Percentiles rank a stretch among this genome's conserved stretches.
These are phyloP conservation scores for Salvelinus namaycush DNA, from an alignment of 2,113 vertebrate species.

Conservation along the genomic window DNA sequence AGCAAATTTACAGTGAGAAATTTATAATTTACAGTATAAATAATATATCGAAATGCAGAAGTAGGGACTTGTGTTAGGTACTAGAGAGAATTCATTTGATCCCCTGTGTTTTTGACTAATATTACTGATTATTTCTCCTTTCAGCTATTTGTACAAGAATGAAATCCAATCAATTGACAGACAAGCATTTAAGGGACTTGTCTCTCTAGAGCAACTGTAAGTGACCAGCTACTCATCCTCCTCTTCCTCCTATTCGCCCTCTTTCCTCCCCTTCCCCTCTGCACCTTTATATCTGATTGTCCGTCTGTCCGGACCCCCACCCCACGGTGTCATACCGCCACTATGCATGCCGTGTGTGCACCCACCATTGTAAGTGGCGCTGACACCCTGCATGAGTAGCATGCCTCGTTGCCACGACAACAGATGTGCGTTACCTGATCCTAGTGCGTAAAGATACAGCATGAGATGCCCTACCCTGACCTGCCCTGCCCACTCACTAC, in stretches of 20 bases:
- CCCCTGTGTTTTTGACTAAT: conserved; percentile 73
- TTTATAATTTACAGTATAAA: too few relatives aligned
- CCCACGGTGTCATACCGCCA: conserved; percentile 10
- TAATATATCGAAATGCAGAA: too few relatives aligned
- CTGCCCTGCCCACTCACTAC: background rate
- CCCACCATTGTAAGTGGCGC: conserved; percentile 42
- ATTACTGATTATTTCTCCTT: conserved; percentile 90
- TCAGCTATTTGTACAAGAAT: conserved; percentile 99
- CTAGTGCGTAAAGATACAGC: conserved; percentile 22
- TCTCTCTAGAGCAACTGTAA: conserved; percentile 99
- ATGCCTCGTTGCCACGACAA: conserved; percentile 39
- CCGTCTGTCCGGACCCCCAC: conserved; percentile 1
- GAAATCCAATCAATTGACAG: conserved; percentile 99
- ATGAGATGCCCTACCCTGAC: conserved; percentile 15
- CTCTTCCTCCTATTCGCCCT: conserved; percentile 23
- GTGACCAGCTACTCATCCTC: conserved; percentile 76
- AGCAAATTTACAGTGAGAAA: too few relatives aligned
- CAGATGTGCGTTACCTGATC: conserved; percentile 18
- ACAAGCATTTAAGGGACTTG: conserved; percentile 99
- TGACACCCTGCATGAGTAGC: conserved; percentile 61
- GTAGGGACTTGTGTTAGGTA: conserved; percentile 6
- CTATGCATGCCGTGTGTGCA: conserved; percentile 80
- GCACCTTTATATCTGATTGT: background rate
- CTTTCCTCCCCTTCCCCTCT: conserved; percentile 21
- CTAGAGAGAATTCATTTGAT: conserved; percentile 42